Base-by-base conservation (phyloP, 2,888 invertebrate genomes). In the Perithous albicinctus region DNA sequence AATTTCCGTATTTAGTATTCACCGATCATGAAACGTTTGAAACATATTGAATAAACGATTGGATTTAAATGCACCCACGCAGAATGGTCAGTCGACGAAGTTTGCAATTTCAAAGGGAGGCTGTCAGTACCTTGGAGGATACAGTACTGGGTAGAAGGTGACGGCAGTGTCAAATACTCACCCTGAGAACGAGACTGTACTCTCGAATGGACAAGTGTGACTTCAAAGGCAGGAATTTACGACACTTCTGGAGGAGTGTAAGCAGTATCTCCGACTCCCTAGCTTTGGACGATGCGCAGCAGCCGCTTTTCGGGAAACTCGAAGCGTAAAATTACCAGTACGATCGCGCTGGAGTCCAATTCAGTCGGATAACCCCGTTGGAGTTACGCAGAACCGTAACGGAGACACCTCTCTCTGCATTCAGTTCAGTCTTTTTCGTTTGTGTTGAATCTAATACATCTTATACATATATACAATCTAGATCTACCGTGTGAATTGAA, bases 281-380 rank as follows among this genome's bases (percentile, higher is more conserved):
- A 61, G 54, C 70, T 76, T 59, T 69, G 69, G 61, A 43, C 46
- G 74, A 75, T 59, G 64, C 35, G 20, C 46, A 59, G 67, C 56
- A 67, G 84, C 81, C 84, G 86, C 88, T 90, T 90, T 88, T 88
- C 82, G 85, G 84, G 86, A 86, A 83, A 85, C 86, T 83, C 86
- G 85, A 84, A 90, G 89, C 90, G 90, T 90, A 90, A 91, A 91
- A 91, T 91, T 91, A 88, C 88, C 80, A 84, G 88, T 84, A 87
- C 87, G 86, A 88, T 88, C 84, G 88, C 82, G 87, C 89, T 89
- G 89, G 87, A 89, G 85, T 85, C 84, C 85, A 88, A 85, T 74
- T 59, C 41, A 35, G 59, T 63, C 51, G 66, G 72, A 63, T 73
- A 76, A 61, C 12, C 82, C 67, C 66, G 23, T 56, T 43, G 79